A percentile compares a stretch with the other conserved stretches of the same genome.
Evolutionary conservation across 2,888 invertebrate species (phyloP).

Genomic region (Pollenia angustigena): DNA sequence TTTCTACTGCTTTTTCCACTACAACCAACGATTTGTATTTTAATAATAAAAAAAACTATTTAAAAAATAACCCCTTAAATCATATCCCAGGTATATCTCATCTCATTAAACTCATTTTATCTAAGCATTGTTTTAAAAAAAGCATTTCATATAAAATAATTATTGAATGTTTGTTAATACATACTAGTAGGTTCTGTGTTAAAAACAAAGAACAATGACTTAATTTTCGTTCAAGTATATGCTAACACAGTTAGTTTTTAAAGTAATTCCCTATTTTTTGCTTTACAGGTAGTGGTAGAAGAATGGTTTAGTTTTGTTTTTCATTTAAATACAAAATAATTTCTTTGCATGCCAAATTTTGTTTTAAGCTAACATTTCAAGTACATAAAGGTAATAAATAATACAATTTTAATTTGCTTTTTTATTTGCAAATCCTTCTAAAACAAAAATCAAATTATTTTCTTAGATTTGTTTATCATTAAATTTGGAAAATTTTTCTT

Average conservation of each 20-base stretch:
- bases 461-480: not conserved
- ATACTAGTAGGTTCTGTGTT: too few species aligned
- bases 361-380: slow-evolving; percentile 61
- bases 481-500: not conserved
- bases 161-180: too few species aligned
- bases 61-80: too few species aligned
- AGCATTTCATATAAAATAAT: too few species aligned
- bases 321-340: slow-evolving; percentile 44
- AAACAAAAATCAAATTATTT: not conserved
- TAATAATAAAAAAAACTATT: too few species aligned
- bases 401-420: not conserved
- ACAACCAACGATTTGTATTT: too few species aligned
- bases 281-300: slow-evolving; percentile 72
- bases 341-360: slow-evolving; percentile 67
- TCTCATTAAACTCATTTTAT: too few species aligned
- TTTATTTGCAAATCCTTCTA: not conserved
- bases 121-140: too few species aligned
- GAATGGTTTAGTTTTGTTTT: slow-evolving; percentile 68
- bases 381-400: slow-evolving; percentile 53
- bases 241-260: not conserved
- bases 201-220: too few species aligned
- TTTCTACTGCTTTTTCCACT: too few species aligned
- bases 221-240: not conserved
- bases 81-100: too few species aligned
- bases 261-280: slow-evolving; percentile 47